Conservation (phyloP, 1,140 invertebrate species). For the Orius insidiosus region DNA sequence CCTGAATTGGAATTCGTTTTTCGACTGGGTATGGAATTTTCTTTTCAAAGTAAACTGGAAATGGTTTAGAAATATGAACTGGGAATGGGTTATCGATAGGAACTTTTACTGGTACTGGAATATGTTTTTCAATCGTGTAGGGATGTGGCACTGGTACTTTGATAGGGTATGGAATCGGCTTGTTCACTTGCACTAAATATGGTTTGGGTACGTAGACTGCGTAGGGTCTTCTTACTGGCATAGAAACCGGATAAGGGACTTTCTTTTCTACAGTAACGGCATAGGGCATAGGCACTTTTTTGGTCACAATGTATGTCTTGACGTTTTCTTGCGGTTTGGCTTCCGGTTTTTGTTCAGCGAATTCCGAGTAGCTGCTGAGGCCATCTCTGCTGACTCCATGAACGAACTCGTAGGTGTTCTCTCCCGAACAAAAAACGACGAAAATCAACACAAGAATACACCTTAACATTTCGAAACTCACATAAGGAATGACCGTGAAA, state of each 20-base stretch:
- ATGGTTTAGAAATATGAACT: constrained; percentile 29
- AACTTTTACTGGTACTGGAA: constrained; percentile 35
- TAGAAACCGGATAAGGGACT: constrained; percentile 11
- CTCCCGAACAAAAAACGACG: too few species aligned
- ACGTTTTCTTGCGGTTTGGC: constrained; percentile 2
- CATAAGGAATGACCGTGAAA: background rate
- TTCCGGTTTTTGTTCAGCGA: constrained; percentile 2
- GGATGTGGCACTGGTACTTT: constrained; percentile 21
- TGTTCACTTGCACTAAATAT: constrained; percentile 24
- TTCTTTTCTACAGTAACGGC: constrained; percentile 12
- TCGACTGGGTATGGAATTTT: constrained; percentile 35
- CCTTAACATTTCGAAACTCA: constrained; percentile 6
- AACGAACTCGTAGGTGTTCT: too few species aligned
- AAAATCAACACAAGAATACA: background rate
- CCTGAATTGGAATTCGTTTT: constrained; percentile 48
- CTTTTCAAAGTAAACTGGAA: constrained; percentile 21
- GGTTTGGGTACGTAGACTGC: constrained; percentile 22
- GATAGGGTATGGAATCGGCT: constrained; percentile 29
- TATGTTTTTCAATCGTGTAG: constrained; percentile 20
- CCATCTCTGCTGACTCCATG: background rate
- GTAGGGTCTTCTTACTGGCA: constrained; percentile 17
- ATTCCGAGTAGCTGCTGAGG: background rate
- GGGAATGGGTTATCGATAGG: constrained; percentile 38
- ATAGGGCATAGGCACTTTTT: constrained; percentile 15
- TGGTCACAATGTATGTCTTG: constrained; percentile 12